These are phyloP conservation scores for Folsomia candida DNA, from an alignment of 2,888 invertebrate species.

Conservation along the genomic window DNA sequence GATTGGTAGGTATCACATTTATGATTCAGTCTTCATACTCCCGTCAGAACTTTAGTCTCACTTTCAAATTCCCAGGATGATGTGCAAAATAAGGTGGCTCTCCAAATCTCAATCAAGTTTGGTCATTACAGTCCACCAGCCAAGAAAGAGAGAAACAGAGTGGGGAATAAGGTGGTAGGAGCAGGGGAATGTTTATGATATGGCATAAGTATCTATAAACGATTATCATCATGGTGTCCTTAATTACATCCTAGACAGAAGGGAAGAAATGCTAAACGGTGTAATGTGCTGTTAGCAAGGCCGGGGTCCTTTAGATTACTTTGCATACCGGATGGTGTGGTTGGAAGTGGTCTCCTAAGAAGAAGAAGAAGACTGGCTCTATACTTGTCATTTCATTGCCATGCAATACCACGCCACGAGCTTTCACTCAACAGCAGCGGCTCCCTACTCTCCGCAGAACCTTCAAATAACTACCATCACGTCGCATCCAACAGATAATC, in stretches of 20 bases:
- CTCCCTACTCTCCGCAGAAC: neutral
- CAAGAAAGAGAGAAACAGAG: neutral
- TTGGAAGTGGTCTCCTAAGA: neutral
- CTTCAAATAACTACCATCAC: neutral
- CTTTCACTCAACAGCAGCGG: neutral
- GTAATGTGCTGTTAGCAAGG: neutral
- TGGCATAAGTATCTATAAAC: slow-evolving; percentile 15
- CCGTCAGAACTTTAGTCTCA: neutral
- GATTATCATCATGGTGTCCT: slow-evolving; percentile 14
- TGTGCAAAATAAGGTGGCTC: neutral
- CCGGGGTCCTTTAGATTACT: neutral
- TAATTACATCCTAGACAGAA: slow-evolving; percentile 16
- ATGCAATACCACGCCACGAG: neutral
- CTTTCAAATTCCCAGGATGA: neutral
- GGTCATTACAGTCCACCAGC: neutral
- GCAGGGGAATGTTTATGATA: too few species aligned
- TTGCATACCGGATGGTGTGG: neutral
- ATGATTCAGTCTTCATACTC: neutral
- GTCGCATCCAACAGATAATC: neutral
- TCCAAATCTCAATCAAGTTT: neutral
- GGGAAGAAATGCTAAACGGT: neutral
- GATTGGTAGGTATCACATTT: slow-evolving; percentile 3
- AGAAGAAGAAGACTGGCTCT: too few species aligned
- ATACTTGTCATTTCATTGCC: neutral
- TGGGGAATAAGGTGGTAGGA: neutral